These are phyloP conservation scores for Cynaeus angustus DNA, from an alignment of 2,888 invertebrate genomes.

Conservation along the genomic window DNA sequence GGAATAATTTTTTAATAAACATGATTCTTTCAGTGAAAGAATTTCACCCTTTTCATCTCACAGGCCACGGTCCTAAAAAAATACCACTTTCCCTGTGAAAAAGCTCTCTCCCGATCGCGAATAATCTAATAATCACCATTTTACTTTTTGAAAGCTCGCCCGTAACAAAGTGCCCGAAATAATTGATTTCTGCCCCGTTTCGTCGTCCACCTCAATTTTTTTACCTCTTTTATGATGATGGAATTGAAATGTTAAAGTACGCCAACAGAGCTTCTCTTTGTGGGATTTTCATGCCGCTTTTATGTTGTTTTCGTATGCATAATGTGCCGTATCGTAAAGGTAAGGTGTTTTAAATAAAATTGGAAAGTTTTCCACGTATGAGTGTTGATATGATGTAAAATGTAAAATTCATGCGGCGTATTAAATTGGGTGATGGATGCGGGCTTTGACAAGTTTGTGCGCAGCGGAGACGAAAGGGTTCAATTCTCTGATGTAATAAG, in stretches of 20 bases:
- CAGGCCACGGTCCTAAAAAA: constrained; percentile 3
- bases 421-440: constrained; percentile 38
- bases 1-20: too few relatives aligned
- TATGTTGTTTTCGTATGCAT: constrained; percentile 34
- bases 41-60: too few relatives aligned
- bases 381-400: constrained; percentile 3
- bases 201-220: constrained; percentile 4
- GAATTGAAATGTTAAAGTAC: constrained; percentile 20
- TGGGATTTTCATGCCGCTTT: constrained; percentile 26
- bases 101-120: constrained; percentile 1
- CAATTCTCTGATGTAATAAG: constrained; percentile 10
- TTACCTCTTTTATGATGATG: neutral
- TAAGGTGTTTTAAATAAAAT: constrained; percentile 27
- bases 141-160: too few relatives aligned
- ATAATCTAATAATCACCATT: constrained; percentile 11
- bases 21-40: too few relatives aligned
- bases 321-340: constrained; percentile 28
- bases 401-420: constrained; percentile 47
- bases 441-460: constrained; percentile 30
- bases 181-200: constrained; percentile 19
- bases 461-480: constrained; percentile 5
- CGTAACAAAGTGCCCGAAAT: constrained; percentile 30
- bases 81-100: neutral
- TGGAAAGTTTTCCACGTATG: constrained; percentile 19
- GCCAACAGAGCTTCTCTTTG: constrained; percentile 3